These are phyloP conservation scores for Lagopus muta DNA, from an alignment of 2,113 vertebrate species.

Conservation along the genomic window DNA sequence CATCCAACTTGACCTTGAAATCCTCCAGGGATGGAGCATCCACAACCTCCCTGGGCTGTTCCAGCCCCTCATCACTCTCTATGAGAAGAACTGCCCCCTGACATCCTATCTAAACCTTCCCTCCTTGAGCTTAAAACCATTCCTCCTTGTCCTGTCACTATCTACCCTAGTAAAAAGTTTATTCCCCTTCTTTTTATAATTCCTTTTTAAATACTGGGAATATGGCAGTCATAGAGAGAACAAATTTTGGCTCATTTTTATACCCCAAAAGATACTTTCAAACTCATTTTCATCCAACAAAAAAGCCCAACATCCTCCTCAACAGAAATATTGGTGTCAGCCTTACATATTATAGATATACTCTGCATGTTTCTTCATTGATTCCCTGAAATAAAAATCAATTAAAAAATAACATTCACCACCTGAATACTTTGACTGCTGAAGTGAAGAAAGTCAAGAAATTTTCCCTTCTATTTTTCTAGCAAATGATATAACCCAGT, in stretches of 20 bases:
- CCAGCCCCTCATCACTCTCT: no score
- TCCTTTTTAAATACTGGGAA: no score
- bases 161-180: no score
- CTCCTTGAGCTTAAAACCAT: no score
- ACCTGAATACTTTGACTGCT: background rate
- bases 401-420: background rate
- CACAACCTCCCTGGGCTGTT: no score
- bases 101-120: no score
- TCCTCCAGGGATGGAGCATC: no score
- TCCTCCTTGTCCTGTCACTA: no score
- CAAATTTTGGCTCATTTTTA: background rate
- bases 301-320: background rate
- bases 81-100: no score
- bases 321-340: background rate
- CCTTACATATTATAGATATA: background rate
- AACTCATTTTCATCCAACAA: background rate
- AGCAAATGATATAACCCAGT: slow-evolving; percentile 7
- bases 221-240: background rate
- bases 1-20: no score
- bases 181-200: no score
- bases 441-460: background rate
- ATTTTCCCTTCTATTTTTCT: background rate
- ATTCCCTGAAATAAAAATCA: background rate
- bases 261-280: background rate
- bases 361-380: background rate